These are phyloP conservation scores for Micromys minutus DNA, from an alignment of 2,113 vertebrate genomes.

Conservation along the genomic window DNA sequence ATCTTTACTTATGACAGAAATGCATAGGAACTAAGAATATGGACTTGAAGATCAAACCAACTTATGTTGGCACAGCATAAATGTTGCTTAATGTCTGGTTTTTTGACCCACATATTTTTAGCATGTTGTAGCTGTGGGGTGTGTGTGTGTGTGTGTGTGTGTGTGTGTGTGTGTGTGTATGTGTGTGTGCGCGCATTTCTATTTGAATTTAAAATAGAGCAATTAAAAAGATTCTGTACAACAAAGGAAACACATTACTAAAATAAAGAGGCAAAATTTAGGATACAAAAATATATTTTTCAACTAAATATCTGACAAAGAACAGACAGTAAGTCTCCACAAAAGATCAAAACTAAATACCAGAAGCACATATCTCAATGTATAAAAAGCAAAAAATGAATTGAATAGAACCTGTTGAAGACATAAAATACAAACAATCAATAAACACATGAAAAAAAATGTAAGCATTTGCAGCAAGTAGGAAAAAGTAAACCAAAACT, in stretches of 20 bases:
- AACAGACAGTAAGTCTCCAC: neutral
- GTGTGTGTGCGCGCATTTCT: no score
- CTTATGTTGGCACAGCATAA: neutral
- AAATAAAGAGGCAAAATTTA: neutral
- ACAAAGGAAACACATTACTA: neutral
- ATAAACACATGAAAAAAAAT: neutral
- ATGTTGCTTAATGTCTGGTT: neutral
- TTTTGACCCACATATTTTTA: neutral
- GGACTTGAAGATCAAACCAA: neutral
- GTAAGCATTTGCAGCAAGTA: neutral
- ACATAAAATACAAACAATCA: neutral
- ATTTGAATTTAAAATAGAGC: neutral
- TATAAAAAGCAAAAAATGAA: neutral
- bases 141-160: no score
- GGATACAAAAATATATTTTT: neutral
- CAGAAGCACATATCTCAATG: neutral
- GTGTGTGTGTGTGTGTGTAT: no score
- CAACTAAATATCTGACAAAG: neutral
- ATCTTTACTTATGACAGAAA: neutral
- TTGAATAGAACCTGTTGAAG: neutral
- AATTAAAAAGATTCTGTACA: neutral
- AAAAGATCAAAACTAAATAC: neutral
- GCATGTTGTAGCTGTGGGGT: no score
- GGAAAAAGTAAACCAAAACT: neutral
- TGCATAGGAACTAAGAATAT: neutral